These are phyloP conservation scores for Papilio glaucus DNA, from an alignment of 1,140 invertebrate genomes.

Conservation along the genomic window DNA sequence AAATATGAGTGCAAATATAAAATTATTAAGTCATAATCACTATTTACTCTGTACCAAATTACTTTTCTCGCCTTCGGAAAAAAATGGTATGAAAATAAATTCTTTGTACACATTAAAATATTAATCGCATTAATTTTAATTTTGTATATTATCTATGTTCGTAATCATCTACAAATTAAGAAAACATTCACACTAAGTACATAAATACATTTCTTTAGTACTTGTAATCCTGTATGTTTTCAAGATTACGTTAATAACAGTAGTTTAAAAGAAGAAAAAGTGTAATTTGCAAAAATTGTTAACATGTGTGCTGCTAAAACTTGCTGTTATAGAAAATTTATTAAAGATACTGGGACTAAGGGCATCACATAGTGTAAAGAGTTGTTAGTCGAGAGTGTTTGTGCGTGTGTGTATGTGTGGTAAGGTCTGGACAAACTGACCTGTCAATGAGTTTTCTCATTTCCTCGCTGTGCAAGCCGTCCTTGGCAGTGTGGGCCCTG, in stretches of 20 bases:
- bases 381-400: slow-evolving; percentile 18
- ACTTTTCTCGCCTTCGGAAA: too few species aligned
- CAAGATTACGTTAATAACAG: neutral
- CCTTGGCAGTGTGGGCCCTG: slow-evolving; percentile 88
- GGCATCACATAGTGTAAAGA: slow-evolving; percentile 11
- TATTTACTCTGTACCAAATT: slow-evolving; percentile 1
- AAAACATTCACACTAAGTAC: slow-evolving; percentile 5
- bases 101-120: neutral
- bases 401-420: slow-evolving; percentile 38
- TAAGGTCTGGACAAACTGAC: slow-evolving; percentile 85
- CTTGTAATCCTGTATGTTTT: neutral
- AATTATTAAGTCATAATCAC: slow-evolving; percentile 24
- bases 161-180: neutral
- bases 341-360: neutral
- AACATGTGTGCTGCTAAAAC: neutral
- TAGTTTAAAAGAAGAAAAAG: neutral
- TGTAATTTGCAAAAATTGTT: neutral
- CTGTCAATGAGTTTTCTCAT: slow-evolving; percentile 98
- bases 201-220: too few species aligned
- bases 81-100: neutral
- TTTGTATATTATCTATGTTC: neutral
- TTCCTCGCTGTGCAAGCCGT: slow-evolving; percentile 96
- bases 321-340: neutral
- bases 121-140: neutral
- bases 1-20: slow-evolving; percentile 36